Evolutionary conservation across 2,113 vertebrate genomes (phyloP).

Genomic region (Hiodon alosoides): DNA sequence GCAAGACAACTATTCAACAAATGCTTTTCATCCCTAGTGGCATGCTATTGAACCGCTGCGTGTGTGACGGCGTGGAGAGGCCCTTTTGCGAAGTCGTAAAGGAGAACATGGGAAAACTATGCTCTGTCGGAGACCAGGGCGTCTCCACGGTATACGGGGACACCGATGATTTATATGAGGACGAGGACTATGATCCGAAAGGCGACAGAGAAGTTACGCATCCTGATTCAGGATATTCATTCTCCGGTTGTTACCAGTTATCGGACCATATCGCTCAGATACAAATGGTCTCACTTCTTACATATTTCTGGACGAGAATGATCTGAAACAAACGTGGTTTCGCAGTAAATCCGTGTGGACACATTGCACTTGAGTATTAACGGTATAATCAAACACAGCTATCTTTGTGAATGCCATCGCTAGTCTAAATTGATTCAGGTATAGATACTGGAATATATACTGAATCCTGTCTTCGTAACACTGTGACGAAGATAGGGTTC

Average conservation of each 20-base stretch:
- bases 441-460: too few relatives aligned
- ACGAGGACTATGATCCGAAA: slow-evolving; percentile 60
- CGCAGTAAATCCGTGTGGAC: neutral
- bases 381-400: neutral
- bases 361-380: too few relatives aligned
- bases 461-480: too few relatives aligned
- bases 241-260: slow-evolving; percentile 30
- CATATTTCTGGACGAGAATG: slow-evolving; percentile 28
- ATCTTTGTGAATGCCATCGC: too few relatives aligned
- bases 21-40: slow-evolving; percentile 66
- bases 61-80: slow-evolving; percentile 66
- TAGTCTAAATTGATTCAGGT: too few relatives aligned
- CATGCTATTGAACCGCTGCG: slow-evolving; percentile 4
- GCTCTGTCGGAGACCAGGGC: slow-evolving; percentile 52
- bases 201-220: slow-evolving; percentile 44
- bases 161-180: slow-evolving; percentile 54
- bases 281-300: slow-evolving; percentile 28
- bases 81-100: slow-evolving; percentile 74
- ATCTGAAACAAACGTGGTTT: neutral
- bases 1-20: slow-evolving; percentile 62
- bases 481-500: neutral
- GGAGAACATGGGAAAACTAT: slow-evolving; percentile 69
- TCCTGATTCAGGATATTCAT: slow-evolving; percentile 8
- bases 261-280: slow-evolving; percentile 24
- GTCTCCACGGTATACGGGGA: slow-evolving; percentile 47